Base-by-base conservation (phyloP, 1,140 invertebrate genomes). In the Prorops nasuta region DNA sequence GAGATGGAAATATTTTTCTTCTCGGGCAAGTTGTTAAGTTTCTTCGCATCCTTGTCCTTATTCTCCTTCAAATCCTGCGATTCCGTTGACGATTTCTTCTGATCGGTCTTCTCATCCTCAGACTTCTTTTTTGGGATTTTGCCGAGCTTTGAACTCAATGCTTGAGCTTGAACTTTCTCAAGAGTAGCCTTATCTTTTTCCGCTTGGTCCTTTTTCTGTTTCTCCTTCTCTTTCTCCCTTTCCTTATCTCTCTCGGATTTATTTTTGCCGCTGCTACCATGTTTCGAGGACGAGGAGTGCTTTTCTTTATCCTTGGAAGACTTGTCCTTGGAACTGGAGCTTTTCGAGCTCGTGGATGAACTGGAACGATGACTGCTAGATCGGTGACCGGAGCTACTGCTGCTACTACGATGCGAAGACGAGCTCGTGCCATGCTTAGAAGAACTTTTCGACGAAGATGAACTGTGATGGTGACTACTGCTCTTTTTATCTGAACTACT, bases 1-100 rank as follows among this genome's bases (percentile, higher is more conserved):
- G 88, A 90, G 64, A 90, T 88, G 6, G 88, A 88, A 20, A 86
- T 84, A 64, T 89, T 88, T 60, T 89, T 88, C 42, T 78, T 80
- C 34, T 81, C 76, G 2, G 65, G 57, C 17, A 72, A 54, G n/a
- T n/a, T n/a, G n/a, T n/a, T n/a, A 1, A 51, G 31, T 31, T 74
- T 75, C 46, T 74, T 77, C 8, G 62, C 54, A 40, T 72, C 69
- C n/a, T 75, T 71, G 10, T 73, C 70, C 43, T 75, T 74, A 16
- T 74, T 74, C 47, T 77, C 71, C n/a, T n/a, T n/a, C n/a, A n/a
- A n/a, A n/a, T n/a, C n/a, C 39, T 66, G 63, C 6, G 72, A 69
- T 12, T 77, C 76, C 0, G 67, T 67, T 2, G 66, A 66, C 3
- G 63, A 54, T 12, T 67, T 70, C 10, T 60, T 72, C 18, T 56